Base-by-base conservation (phyloP, 2,113 vertebrate species). In the Benthochromis sp. region DNA sequence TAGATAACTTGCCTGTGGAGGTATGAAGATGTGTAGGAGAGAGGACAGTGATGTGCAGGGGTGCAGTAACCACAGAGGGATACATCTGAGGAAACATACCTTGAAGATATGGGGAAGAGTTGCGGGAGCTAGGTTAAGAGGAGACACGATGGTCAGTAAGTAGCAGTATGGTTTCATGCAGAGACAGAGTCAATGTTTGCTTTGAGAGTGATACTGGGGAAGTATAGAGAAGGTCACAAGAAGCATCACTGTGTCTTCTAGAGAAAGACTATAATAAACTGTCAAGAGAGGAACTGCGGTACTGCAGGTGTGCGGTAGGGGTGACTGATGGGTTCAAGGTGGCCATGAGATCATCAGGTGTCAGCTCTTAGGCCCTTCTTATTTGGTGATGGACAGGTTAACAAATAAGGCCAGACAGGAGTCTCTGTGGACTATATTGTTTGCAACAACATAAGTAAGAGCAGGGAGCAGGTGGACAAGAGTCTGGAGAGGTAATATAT, bases 91-190 rank as follows among this genome's bases (percentile, higher is more conserved):
- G 59, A 63, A 9, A 4, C 61, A 36, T n/a, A 36, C 31, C 9
- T 66, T 66, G 61, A 66, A 66, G 61, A 66, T 38, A 38, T n/a
- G 34, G 19, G 34, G 19, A 40, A 40, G 63, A 40, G 63, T 69
- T 21, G 34, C 11, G 0, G 19, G 0, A 69, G 19, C 63, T 8
- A 38, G 0, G 19, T 69, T 4, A 69, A 0, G 19, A 38, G 34
- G 61, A 66, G 63, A 69, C 3, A 0, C 40, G 34, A 69, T 40
- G 63, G 19, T 69, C 63, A 1, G 63, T 40, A 21, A 69, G 34
- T 21, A 40, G 19, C 19, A 40, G 34, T 40, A 40, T 69, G 34
- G 63, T 69, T 69, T 69, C 2, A 69, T 38, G 63, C 36, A 38
- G 63, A 69, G 63, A 69, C 34, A 40, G 0, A 69, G 63, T 66